Percentiles rank a stretch among this genome's conserved stretches.
Evolutionary conservation across 2,797 vertebrate genomes (phyloP).

Genomic region (Pyrocephalus nanus): DNA sequence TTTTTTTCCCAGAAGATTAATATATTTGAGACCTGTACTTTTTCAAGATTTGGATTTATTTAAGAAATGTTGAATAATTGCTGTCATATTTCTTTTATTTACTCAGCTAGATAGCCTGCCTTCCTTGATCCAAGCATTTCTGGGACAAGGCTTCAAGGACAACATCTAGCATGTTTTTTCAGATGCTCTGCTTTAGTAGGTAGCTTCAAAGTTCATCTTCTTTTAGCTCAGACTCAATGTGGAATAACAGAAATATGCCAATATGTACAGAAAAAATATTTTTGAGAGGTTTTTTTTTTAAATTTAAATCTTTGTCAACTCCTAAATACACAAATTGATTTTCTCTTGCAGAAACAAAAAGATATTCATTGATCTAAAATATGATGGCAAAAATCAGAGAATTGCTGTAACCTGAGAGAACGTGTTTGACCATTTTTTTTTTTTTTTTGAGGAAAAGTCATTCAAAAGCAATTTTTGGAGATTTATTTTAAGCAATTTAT

Average conservation of each 20-base stretch:
- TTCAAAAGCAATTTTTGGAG: not conserved
- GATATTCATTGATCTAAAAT: not conserved
- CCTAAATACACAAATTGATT: not conserved
- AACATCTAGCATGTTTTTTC: not conserved
- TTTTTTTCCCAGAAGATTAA: not conserved
- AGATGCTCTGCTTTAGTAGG: not conserved
- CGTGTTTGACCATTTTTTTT: accelerated
- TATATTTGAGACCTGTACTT: not conserved
- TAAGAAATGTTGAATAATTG: not conserved
- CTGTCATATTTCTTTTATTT: not conserved
- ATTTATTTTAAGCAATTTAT: not conserved
- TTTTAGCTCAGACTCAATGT: not conserved
- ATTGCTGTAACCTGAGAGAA: not conserved
- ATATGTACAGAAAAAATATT: not conserved
- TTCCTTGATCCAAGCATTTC: not conserved
- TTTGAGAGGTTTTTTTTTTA: not conserved
- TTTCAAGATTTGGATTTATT: not conserved
- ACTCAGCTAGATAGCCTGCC: not conserved
- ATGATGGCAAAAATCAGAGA: not conserved
- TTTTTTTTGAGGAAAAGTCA: not conserved
- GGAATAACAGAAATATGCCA: not conserved
- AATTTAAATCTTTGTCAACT: accelerated
- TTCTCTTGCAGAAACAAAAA: not conserved
- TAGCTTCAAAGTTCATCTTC: not conserved
- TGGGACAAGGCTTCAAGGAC: not conserved